Percentiles rank a stretch among this genome's conserved stretches.
These are phyloP conservation scores for Nectonema munidae DNA, from an alignment of 2,888 invertebrate species.

Conservation along the genomic window DNA sequence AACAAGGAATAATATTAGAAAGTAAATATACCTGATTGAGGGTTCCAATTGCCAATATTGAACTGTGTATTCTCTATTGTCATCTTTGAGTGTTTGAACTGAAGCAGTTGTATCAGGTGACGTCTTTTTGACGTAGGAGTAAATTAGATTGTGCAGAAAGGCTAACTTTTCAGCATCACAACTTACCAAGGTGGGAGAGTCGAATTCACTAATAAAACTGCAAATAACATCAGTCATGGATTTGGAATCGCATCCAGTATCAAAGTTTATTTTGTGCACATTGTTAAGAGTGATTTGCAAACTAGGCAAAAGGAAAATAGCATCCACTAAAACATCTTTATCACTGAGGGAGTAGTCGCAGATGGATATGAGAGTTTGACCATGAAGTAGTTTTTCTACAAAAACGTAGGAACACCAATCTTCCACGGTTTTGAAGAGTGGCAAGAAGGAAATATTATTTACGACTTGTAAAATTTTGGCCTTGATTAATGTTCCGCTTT, in stretches of 20 bases:
- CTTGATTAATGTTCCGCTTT: too few relatives aligned
- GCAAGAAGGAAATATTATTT: constrained; percentile 60
- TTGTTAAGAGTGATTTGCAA: constrained; percentile 66
- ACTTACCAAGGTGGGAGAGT: constrained; percentile 48
- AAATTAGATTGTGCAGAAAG: constrained; percentile 77
- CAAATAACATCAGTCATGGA: constrained; percentile 43
- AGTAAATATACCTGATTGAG: constrained; percentile 35
- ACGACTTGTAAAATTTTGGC: constrained; percentile 69
- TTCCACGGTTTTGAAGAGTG: constrained; percentile 60
- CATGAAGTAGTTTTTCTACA: constrained; percentile 65
- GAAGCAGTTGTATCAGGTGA: too few relatives aligned
- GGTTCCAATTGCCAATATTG: constrained; percentile 86
- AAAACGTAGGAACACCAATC: constrained; percentile 94
- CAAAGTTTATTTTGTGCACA: constrained; percentile 30
- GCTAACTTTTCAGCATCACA: constrained; percentile 70
- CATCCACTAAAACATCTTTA: constrained; percentile 46
- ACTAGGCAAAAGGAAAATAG: constrained; percentile 75
- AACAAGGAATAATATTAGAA: too few relatives aligned
- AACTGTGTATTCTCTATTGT: constrained; percentile 60
- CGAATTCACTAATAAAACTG: constrained; percentile 88
- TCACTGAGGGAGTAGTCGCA: too few relatives aligned
- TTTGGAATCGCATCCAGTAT: background rate
- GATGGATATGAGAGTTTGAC: too few relatives aligned
- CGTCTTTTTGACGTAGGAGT: constrained; percentile 73
- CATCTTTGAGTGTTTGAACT: constrained; percentile 31